A percentile compares a stretch with the other conserved stretches of the same genome.
These are phyloP conservation scores for Apostichopus parvimensis DNA, from an alignment of 35 echinoderm and acorn worm genomes.

Conservation along the genomic window DNA sequence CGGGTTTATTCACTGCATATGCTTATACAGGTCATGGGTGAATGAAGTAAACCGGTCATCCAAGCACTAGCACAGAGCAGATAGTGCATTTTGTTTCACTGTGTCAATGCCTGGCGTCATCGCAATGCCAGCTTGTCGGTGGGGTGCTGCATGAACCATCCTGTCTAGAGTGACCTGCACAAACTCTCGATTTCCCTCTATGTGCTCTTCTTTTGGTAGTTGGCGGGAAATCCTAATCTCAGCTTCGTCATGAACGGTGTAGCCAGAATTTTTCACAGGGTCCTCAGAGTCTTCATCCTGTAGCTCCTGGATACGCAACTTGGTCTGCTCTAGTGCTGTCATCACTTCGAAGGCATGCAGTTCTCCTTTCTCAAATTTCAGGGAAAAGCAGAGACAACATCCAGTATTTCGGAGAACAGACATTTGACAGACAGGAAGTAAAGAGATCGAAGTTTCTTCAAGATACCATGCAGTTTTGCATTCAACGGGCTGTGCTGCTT, in stretches of 20 bases:
- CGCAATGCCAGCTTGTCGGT: too few relatives aligned
- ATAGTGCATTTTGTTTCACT: too few relatives aligned
- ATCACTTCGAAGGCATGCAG: constrained; percentile 59
- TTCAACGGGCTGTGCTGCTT: constrained; percentile 36
- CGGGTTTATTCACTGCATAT: constrained; percentile 70
- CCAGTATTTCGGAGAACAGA: constrained; percentile 56
- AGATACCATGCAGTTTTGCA: constrained; percentile 58
- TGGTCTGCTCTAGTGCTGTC: constrained; percentile 50
- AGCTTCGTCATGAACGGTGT: background rate
- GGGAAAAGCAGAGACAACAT: constrained; percentile 55
- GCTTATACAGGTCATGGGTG: constrained; percentile 44
- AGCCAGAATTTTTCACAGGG: constrained; percentile 24
- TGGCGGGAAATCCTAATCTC: too few relatives aligned
- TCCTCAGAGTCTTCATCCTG: constrained; percentile 27
- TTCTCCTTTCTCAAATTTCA: constrained; percentile 61
- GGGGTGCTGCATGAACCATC: too few relatives aligned
- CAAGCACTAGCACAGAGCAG: background rate
- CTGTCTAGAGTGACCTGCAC: too few relatives aligned
- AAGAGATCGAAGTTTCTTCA: constrained; percentile 59
- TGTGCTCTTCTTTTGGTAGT: too few relatives aligned
- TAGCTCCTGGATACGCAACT: constrained; percentile 38
- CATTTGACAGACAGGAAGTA: constrained; percentile 42
- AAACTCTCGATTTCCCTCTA: too few relatives aligned
- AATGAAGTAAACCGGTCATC: constrained; percentile 58
- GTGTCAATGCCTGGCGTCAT: too few relatives aligned